Percentiles rank a stretch among this genome's conserved stretches.
Conservation (phyloP, 1,140 invertebrate species). For the Pseudomyrmex gracilis region DNA sequence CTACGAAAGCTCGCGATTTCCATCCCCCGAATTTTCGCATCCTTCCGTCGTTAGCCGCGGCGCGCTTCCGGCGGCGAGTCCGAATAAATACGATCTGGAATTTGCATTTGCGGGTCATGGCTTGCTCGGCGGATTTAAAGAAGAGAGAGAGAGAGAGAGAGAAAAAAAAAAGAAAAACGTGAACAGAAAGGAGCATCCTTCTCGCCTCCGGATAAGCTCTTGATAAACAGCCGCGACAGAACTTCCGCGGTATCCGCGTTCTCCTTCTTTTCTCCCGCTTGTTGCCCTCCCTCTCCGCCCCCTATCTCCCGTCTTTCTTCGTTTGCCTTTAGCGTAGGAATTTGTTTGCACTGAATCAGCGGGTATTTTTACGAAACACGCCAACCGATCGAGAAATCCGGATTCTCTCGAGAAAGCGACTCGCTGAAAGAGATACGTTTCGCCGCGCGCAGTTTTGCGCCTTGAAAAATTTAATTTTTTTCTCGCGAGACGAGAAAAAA, state of each 20-base stretch:
- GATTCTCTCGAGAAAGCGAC: background rate
- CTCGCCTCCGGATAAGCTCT: constrained; percentile 55
- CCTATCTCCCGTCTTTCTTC: constrained; percentile 7
- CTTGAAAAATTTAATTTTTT: too few species aligned
- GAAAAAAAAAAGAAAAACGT: background rate
- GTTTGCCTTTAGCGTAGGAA: constrained; percentile 33
- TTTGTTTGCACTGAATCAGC: constrained; percentile 20
- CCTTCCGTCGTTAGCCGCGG: constrained; percentile 22
- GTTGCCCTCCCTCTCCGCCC: too few species aligned
- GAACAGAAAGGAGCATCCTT: constrained; percentile 23
- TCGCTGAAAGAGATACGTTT: background rate
- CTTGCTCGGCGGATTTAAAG: background rate
- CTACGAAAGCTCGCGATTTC: constrained; percentile 7
- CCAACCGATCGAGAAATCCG: constrained; percentile 5
- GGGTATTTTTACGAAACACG: constrained; percentile 2
- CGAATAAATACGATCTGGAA: constrained; percentile 59
- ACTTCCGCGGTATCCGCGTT: constrained; percentile 44
- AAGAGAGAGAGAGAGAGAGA: too few species aligned
- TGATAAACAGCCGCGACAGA: constrained; percentile 56
- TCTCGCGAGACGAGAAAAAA: too few species aligned
- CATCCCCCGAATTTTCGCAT: constrained; percentile 14
- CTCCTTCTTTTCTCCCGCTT: background rate
- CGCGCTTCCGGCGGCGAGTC: constrained; percentile 37
- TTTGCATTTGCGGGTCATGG: constrained; percentile 61
- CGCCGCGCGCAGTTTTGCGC: background rate